Evolutionary conservation across 1,140 invertebrate species (phyloP), one percentile per base, ranked within the genome.

Genomic region (Nilaparvata lugens): DNA sequence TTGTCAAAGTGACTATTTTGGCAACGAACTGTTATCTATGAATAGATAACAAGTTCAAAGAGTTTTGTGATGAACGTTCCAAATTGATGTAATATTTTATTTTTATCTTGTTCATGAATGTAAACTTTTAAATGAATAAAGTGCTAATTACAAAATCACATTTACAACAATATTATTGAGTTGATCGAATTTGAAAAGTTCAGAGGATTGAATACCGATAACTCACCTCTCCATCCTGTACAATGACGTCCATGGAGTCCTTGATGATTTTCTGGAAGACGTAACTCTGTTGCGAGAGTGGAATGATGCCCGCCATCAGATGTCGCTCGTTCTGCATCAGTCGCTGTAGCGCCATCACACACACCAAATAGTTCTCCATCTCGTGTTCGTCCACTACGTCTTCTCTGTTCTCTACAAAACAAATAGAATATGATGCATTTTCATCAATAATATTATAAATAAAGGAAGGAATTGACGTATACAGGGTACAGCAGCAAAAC

Each of bases 251-350:
- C 73, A 97, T 83, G 24, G 90, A 86, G 69, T 90, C 88, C 54
- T 85, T 83, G 14, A 95, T 84, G 55, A 96, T 84, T 9, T 85
- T 82, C 65, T 93, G 88, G 69, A 96, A 91, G 0, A 95, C 87
- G 62, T 88, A 81, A 40, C 86, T 84, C 67, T 92, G 87, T 64
- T 91, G 81, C 25, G 86, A 82, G 42, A 82, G 74, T 14, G 92
- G 88, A 68, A 97, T 86, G 25, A 98, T 88, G 14, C 88, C 87
- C 14, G 85, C 80, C 76, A 96, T 86, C 16, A 93, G 73, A 54
- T 84, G 78, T 25, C 88, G 81, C 72, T 98, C 95, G 69, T 86
- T 86, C 69, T 93, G 88, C 78, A 95, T 91, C 3, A 97, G 77
- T 63, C 89, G 86, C 51, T 91, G 85, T n/a, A 97, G 75, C 6